Base-by-base conservation (phyloP, 1,140 invertebrate genomes). In the Anoplophora glabripennis region DNA sequence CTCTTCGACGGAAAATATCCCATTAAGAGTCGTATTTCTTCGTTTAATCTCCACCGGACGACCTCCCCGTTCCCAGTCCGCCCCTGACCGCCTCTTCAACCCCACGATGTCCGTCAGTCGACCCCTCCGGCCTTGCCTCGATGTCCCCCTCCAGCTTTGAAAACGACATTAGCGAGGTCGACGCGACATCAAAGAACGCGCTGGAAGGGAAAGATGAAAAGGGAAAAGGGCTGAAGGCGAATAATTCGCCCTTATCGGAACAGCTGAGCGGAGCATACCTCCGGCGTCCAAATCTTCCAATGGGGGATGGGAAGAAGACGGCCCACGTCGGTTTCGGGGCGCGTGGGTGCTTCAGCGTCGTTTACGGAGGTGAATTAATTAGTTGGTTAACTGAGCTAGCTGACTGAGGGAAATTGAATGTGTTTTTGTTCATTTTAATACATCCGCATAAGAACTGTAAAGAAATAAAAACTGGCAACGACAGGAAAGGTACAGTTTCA, bases 161-260 rank as follows among this genome's bases (percentile, higher is more conserved):
- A 28, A 28, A 28, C 5, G 21, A 28, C 21, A 28, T 28, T 28
- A 28, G 38, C 44, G 28, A 46, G 44, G 44, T 46, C 28, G 44
- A n/a, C 18, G 44, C 7, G 44, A 18, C 44, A 46, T 46, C 44
- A 46, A 46, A 46, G 44, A 46, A 11, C 44, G 44, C 18, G n/a
- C 38, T 46, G 18, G 44, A 46, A 46, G 17, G 17, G 17, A 28
- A 18, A 28, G 28, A 46, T 46, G 44, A 46, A 46, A 46, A 17
- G 15, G 18, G 18, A 46, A 46, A 18, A 10, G 17, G 17, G 44
- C 44, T 4, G 8, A 40, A 40, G 28, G 17, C 11, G 44, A 18
- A 18, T 28, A 28, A 15, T 15, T 28, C 2, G 12, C 11, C 44
- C 28, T 21, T 21, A 21, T 17, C 17, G 44, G 12, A 46, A 21